These are phyloP conservation scores for Trichomalopsis sarcophagae DNA, from an alignment of 1,140 invertebrate species.

Conservation along the genomic window DNA sequence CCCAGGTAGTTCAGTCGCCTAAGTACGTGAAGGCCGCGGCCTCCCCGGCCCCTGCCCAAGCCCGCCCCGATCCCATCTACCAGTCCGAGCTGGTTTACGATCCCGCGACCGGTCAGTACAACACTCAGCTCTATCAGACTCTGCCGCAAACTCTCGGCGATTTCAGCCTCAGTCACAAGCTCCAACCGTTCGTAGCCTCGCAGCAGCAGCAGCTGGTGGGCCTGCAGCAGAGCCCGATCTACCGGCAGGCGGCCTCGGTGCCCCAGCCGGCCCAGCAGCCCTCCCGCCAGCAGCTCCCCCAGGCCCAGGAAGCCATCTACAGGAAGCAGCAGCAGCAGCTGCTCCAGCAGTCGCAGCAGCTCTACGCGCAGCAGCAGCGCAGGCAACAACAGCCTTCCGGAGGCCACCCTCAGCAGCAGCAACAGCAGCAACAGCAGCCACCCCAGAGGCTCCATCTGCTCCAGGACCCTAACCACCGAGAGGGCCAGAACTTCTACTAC, in stretches of 20 bases:
- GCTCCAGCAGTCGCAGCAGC: slow-evolving; percentile 83
- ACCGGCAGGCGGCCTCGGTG: slow-evolving; percentile 69
- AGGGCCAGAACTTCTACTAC: slow-evolving; percentile 79
- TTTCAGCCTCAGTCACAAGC: slow-evolving; percentile 82
- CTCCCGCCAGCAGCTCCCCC: slow-evolving; percentile 52
- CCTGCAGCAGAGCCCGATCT: slow-evolving; percentile 63
- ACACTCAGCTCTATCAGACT: slow-evolving; percentile 85
- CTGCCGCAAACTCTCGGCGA: slow-evolving; percentile 84
- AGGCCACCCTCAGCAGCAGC: slow-evolving; percentile 75
- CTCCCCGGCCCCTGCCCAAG: slow-evolving; percentile 62
- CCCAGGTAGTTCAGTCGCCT: slow-evolving; percentile 66
- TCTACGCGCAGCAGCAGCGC: slow-evolving; percentile 83
- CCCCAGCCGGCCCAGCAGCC: slow-evolving; percentile 69
- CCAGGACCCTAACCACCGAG: slow-evolving; percentile 65
- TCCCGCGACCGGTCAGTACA: slow-evolving; percentile 86
- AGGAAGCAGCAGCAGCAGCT: slow-evolving; percentile 82
- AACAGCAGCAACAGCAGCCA: slow-evolving; percentile 58
- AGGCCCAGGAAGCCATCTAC: slow-evolving; percentile 80
- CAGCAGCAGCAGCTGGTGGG: slow-evolving; percentile 64
- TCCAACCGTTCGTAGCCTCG: slow-evolving; percentile 83
- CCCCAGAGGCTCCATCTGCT: slow-evolving; percentile 71
- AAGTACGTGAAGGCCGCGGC: slow-evolving; percentile 61
- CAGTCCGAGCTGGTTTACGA: slow-evolving; percentile 86
- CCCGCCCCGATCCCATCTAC: slow-evolving; percentile 79
- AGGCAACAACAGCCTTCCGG: slow-evolving; percentile 79